These are phyloP conservation scores for Phorcus lineatus DNA, from an alignment of 2,888 invertebrate species.

Conservation along the genomic window DNA sequence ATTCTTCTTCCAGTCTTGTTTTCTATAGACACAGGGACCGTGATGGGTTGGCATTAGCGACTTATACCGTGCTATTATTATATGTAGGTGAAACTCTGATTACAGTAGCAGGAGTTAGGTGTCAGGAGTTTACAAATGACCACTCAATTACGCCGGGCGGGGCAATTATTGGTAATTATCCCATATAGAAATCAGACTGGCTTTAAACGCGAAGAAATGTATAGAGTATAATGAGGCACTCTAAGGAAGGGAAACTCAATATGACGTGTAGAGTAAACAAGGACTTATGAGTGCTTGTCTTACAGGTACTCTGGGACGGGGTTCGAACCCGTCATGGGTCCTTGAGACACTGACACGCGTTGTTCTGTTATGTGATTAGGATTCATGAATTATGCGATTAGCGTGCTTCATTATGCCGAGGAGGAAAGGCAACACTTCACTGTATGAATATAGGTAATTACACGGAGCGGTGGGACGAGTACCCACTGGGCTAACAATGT, in stretches of 20 bases:
- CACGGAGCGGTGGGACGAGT: background rate
- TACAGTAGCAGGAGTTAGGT: background rate
- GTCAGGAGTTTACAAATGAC: conserved; percentile 4
- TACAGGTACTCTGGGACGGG: background rate
- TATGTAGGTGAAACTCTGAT: conserved; percentile 9
- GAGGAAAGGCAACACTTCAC: background rate
- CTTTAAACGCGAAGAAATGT: background rate
- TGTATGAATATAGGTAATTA: conserved; percentile 13
- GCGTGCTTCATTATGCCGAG: background rate
- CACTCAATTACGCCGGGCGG: conserved; percentile 16
- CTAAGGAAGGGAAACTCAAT: background rate
- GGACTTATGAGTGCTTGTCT: background rate
- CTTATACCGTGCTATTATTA: conserved; percentile 10
- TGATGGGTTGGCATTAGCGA: conserved; percentile 10
- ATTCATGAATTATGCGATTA: background rate
- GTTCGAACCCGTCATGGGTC: background rate
- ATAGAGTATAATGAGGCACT: conserved; percentile 18
- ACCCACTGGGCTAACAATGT: too few relatives aligned
- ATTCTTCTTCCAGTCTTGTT: conserved; percentile 8
- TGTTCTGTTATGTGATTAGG: background rate
- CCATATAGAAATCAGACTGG: conserved; percentile 18
- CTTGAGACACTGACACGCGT: background rate
- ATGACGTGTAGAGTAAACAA: conserved; percentile 14
- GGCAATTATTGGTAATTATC: conserved; percentile 13
- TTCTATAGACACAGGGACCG: conserved; percentile 5